Evolutionary conservation across 1,140 invertebrate species (phyloP).

Genomic region (Caenorhabditis remanei): DNA sequence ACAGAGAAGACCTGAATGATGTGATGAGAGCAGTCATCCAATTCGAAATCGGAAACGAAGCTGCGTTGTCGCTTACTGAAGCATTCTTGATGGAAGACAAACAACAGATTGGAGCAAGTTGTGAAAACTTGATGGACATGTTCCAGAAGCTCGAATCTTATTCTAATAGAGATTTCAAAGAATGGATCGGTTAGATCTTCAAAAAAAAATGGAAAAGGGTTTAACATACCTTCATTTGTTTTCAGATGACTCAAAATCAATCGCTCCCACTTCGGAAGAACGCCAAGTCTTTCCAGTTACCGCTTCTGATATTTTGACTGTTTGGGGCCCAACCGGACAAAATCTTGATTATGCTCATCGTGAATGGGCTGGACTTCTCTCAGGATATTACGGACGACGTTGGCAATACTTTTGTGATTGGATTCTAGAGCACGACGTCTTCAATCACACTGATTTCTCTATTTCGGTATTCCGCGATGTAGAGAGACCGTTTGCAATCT

Average conservation of each 20-base stretch:
- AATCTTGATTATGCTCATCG: conserved; percentile 62
- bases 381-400: conserved; percentile 58
- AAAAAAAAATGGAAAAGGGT: neutral
- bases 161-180: conserved; percentile 8
- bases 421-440: conserved; percentile 38
- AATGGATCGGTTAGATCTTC: conserved; percentile 8
- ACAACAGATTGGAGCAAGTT: neutral
- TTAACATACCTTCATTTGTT: neutral
- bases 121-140: conserved; percentile 9
- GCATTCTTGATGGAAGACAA: conserved; percentile 28
- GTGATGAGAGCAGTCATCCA: conserved; percentile 44
- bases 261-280: conserved; percentile 24
- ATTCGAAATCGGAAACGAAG: conserved; percentile 57
- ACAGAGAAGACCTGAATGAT: conserved; percentile 58
- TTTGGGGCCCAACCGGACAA: conserved; percentile 60
- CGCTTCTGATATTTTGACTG: conserved; percentile 42
- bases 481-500: conserved; percentile 35
- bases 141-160: conserved; percentile 33
- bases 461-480: conserved; percentile 44
- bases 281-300: conserved; percentile 8
- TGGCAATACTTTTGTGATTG: conserved; percentile 62
- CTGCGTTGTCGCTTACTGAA: conserved; percentile 8
- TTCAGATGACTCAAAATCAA: conserved; percentile 48
- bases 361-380: conserved; percentile 59
- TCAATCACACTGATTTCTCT: conserved; percentile 49